Evolutionary conservation across 92 coral and sea anemone genomes (phyloP), one percentile per base, ranked within the genome.

Genomic region (Palythoa heliodiscus): DNA sequence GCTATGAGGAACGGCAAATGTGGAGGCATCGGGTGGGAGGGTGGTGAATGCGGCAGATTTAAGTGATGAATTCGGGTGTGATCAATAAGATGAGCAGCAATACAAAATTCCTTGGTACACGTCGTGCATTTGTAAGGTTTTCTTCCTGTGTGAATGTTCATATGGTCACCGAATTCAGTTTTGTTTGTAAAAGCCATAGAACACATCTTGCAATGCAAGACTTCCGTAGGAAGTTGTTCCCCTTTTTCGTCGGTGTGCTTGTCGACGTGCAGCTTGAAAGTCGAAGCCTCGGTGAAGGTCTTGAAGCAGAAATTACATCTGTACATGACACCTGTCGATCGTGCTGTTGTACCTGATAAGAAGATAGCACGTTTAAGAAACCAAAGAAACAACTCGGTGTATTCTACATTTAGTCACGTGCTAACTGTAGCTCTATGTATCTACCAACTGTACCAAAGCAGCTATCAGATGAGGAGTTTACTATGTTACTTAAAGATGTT

Each of bases 301-400:
- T 94, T 94, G 90, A 94, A 94, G 72, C 98, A 94, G 71, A 86
- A 79, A 74, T 94, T 92, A 67, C 98, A 94, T 38, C 98, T 86
- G 76, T 89, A 88, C 71, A 92, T 80, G 84, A 92, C 70, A 22
- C 95, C 85, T 79, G 79, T 83, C 53, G 94, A 64, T 72, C 90
- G 88, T 38, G 85, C 85, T 17, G 92, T 76, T 71, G 87, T 70
- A 20, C 74, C 92, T 89, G 88, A 70, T 64, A 38, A 60, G 47
- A 82, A 15, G 24, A 16, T 55, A 72, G 15, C 3, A 29, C 15
- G 9, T 53, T 25, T 76, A 52, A 52, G 67, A 80, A 13, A 4
- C 7, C 10, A 38, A 23, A 20, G 14, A 40, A 23, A 40, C 57
- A 22, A 4, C 3, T 29, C 35, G 35, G 35, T 15, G 64, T 58